Base-by-base conservation (phyloP, 2,797 vertebrate species). In the Peromyscus aztecus region DNA sequence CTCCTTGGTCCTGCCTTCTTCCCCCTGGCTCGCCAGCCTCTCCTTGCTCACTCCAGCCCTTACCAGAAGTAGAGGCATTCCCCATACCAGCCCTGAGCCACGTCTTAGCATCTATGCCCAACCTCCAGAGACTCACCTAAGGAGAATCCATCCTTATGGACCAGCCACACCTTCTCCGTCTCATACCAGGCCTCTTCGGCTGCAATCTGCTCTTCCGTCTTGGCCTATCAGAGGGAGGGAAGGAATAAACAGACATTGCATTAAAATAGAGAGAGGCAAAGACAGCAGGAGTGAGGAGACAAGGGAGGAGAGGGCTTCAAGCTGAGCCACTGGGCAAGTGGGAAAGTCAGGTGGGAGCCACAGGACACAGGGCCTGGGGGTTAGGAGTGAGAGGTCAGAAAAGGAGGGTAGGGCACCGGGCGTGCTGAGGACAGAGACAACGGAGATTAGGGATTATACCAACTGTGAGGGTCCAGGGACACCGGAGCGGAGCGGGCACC, bases 151-250 rank as follows among this genome's bases (percentile, higher is more conserved):
- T 99, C 99, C 97, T 99, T 99, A 98, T 99, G 99, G 98, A 99
- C 99, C 94, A 99, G 99, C 99, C 99, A 99, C 98, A 99, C 99
- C 94, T 99, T 99, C 97, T 99, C 99, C 0, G 99, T 99, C 98
- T 99, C 99, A 4, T 99, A 99, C 99, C 99, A 99, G 96, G 99
- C 99, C 98, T 99, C 99, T 97, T 99, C 99, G 0, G 99, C 99
- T 0, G 99, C 99, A 1, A 99, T 99, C 99, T 99, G 99, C 98
- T 99, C 99, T 97, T 99, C 99, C 0, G 99, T 99, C 98, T 99
- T 99, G 91, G 99, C 99, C 99, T 99, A 67, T 0, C 40, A n/a
- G 52, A 91, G 57, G 95, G 69, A 4, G 13, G 76, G 93, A 75
- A 0, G 0, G 37, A 77, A 49, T 0, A 43, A 23, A 81, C 34